Base-by-base conservation (phyloP, 2,888 invertebrate species). In the Leucoma salicis region DNA sequence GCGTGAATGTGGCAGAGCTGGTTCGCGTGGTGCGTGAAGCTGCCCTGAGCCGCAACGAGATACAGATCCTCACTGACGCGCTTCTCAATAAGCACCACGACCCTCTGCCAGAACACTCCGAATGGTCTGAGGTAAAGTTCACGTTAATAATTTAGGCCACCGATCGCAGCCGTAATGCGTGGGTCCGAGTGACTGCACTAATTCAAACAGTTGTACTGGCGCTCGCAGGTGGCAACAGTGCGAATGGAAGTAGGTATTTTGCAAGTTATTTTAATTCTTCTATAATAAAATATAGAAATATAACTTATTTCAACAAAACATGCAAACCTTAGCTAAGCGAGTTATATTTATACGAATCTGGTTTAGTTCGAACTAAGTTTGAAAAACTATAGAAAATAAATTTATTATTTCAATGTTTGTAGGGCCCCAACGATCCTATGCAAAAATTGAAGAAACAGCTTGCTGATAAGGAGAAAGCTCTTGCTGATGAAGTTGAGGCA, bases 51-150 rank as follows among this genome's bases (percentile, higher is more conserved):
- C 95, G 96, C 61, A 94, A 92, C 43, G 97, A 98, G 86, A 95
- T 97, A 58, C 97, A 97, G 88, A 93, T 94, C 57, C 92, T 97
- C 42, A 97, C 97, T 60, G 97, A 98, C 79, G 93, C 95, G 56
- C 91, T 98, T 63, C 91, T 97, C 60, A 96, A 97, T 87, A 96
- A 96, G 75, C 97, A 97, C 78, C 94, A 95, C 76, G 94, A 94
- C 75, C 94, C 94, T 49, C 90, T 93, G 57, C 93, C 94, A 0
- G 91, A 93, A 54, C 93, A 95, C 70, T 93, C 95, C 2, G 96
- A 97, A 70, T 96, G 96, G 96, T 94, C 93, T 37, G 96, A 96
- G 91, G 93, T 93, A 80, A 1, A 21, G 3, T 11, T 27, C 21
- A 21, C 21, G 8, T 21, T 21, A 21, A 21, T 6, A 21, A 21